A percentile compares a stretch with the other conserved stretches of the same genome.
Conservation (phyloP, 2,113 vertebrate genomes). For the human (Homo sapiens) region GRCh38 chr2:173244001-173244500, state of each 20-base stretch:
- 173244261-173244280: not conserved
- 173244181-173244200: not conserved
- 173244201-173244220: not conserved
- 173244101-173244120: not conserved
- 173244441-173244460: not conserved
- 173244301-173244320: not conserved
- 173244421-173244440: conserved; percentile 13
- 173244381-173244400: not conserved
- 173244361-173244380: not conserved
- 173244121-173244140: not conserved
- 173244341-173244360: not conserved
- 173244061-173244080: fast-evolving
- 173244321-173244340: not conserved
- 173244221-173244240: not conserved
- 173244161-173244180: not conserved
- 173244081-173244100: not conserved
- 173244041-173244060: not conserved
- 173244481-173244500: not conserved
- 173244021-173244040: not conserved
- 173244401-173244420: not conserved
- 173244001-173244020: not conserved
- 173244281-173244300: not conserved
- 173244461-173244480: not conserved
- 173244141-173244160: not conserved
- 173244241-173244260: not conserved